These are phyloP conservation scores for Centruroides vittatus DNA, from an alignment of 1,140 invertebrate genomes.

Conservation along the genomic window DNA sequence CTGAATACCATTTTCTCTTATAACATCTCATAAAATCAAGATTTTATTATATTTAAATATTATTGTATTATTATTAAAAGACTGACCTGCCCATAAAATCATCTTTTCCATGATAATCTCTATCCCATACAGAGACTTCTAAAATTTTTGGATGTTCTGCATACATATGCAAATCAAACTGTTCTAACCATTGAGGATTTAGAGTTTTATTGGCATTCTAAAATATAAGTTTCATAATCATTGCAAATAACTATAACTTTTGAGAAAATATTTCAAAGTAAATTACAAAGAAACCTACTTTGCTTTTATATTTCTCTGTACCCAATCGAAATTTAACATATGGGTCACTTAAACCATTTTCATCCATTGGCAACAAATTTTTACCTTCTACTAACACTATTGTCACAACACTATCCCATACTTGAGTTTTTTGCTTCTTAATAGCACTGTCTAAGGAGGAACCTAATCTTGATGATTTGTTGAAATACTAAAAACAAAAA, in stretches of 20 bases:
- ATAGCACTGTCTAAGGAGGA: slow-evolving; percentile 5
- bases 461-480: slow-evolving; percentile 5
- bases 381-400: slow-evolving; percentile 90
- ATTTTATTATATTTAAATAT: too few relatives aligned
- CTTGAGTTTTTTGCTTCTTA: slow-evolving; percentile 69
- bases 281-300: slow-evolving; percentile 40
- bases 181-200: slow-evolving; percentile 85
- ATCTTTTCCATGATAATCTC: slow-evolving; percentile 64
- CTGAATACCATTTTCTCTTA: too few relatives aligned
- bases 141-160: slow-evolving; percentile 74
- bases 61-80: background rate
- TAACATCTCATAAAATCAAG: too few relatives aligned
- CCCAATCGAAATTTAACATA: slow-evolving; percentile 96
- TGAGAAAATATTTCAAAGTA: background rate
- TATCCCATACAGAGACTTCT: slow-evolving; percentile 81
- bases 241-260: background rate
- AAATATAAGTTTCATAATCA: slow-evolving; percentile 11
- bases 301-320: slow-evolving; percentile 96
- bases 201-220: slow-evolving; percentile 46
- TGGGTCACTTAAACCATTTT: slow-evolving; percentile 79
- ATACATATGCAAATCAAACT: slow-evolving; percentile 92
- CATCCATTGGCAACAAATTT: slow-evolving; percentile 73
- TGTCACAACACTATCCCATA: slow-evolving; percentile 90
- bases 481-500: slow-evolving; percentile 48
- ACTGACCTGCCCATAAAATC: slow-evolving; percentile 66